Conservation (phyloP, 2,113 vertebrate genomes). For the Leptosomus discolor region DNA sequence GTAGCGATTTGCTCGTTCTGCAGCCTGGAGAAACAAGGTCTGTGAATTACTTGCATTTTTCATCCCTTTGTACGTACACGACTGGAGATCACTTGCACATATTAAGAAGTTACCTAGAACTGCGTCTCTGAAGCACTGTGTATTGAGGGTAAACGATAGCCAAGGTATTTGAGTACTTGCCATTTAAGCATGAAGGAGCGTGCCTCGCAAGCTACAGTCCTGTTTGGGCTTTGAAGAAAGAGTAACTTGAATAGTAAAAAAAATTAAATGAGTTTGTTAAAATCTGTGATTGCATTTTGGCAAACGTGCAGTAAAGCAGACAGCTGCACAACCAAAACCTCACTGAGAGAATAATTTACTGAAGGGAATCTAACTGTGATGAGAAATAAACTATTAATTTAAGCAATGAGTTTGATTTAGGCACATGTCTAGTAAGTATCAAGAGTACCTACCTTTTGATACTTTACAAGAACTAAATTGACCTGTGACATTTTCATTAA, state of each 20-base stretch:
- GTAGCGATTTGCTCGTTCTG: neutral
- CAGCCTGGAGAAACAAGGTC: neutral
- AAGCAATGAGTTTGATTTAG: neutral
- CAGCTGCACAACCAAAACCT: neutral
- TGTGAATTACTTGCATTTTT: neutral
- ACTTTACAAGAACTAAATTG: neutral
- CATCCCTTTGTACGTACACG: neutral
- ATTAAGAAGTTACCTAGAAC: neutral
- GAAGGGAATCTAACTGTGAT: neutral
- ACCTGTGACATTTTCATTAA: neutral
- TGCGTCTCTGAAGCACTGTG: rapidly evolving
- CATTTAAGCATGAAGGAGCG: neutral
- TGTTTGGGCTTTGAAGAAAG: neutral
- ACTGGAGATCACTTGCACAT: neutral
- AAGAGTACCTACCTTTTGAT: neutral
- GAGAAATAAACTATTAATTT: neutral
- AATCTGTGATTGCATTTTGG: neutral
- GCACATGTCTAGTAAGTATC: neutral
- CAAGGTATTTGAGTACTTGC: neutral
- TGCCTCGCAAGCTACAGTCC: neutral
- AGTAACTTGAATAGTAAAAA: neutral
- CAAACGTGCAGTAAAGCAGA: neutral
- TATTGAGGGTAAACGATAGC: neutral
- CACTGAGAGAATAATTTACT: neutral
- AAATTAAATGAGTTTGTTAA: neutral